phyloP scores from a whole-genome alignment of 30 jellyfish, hydroid and myxozoan species.

The Turritopsis dohrnii region DNA sequence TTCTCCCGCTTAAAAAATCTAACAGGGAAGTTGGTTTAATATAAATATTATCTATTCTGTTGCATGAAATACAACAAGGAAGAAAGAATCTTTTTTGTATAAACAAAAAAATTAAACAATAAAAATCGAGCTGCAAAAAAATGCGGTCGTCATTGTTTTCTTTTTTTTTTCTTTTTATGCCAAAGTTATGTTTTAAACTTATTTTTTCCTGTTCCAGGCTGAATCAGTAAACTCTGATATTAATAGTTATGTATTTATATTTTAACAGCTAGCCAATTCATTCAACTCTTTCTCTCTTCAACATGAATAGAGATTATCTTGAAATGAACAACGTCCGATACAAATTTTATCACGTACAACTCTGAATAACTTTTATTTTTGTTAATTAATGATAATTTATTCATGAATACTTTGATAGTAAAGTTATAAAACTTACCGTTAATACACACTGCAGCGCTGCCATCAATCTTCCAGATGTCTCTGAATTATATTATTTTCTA shows the following conservation, averaged over 20 bases:
- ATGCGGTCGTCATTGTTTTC: background rate
- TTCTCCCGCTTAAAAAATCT: background rate
- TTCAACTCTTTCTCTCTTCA: background rate
- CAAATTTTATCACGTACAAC: background rate
- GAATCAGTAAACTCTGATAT: background rate
- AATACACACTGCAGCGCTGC: background rate
- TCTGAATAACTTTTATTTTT: background rate
- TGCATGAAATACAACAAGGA: background rate
- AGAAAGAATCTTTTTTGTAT: background rate
- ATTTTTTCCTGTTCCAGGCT: background rate
- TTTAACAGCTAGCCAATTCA: background rate
- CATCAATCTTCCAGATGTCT: background rate
- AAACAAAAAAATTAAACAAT: background rate
- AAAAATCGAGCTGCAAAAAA: background rate
- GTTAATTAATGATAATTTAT: background rate
- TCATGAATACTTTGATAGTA: background rate
- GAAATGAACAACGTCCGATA: background rate
- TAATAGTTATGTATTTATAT: background rate
- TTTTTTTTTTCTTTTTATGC: too few relatives aligned
- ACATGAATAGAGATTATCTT: background rate
- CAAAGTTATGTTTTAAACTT: too few relatives aligned
- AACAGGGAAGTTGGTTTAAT: background rate
- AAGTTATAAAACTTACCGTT: background rate
- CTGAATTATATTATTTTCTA: background rate
- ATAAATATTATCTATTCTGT: background rate